Evolutionary conservation across 1,140 invertebrate species (phyloP).

Genomic region (Drosophila pachea): DNA sequence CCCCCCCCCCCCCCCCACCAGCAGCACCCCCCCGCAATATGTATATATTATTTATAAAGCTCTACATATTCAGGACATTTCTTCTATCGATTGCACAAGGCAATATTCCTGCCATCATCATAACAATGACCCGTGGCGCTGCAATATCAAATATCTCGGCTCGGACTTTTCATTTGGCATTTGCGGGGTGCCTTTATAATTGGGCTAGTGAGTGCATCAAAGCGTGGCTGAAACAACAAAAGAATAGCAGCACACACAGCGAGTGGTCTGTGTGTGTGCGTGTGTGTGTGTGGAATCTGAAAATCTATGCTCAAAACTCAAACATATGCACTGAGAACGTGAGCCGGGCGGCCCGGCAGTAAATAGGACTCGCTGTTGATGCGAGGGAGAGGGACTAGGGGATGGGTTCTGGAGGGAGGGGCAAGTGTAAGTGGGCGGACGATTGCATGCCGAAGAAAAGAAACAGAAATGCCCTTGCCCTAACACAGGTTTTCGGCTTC

Average conservation of each 20-base stretch:
- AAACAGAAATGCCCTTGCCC: slow-evolving; percentile 3
- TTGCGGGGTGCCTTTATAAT: slow-evolving; percentile 2
- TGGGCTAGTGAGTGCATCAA: slow-evolving; percentile 2
- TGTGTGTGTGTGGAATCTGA: neutral
- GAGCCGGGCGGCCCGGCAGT: neutral
- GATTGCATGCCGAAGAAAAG: slow-evolving; percentile 4
- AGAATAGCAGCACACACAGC: neutral
- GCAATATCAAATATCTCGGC: neutral
- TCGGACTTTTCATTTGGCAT: neutral
- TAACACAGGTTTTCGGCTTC: slow-evolving; percentile 28
- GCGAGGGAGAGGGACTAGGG: neutral
- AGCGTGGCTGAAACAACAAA: slow-evolving; percentile 13
- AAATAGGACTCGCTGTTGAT: slow-evolving; percentile 6
- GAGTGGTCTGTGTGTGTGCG: neutral
- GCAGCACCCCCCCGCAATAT: slow-evolving; percentile 40
- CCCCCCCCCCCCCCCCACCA: too few relatives aligned
- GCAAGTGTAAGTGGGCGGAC: neutral
- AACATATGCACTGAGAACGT: slow-evolving; percentile 37
- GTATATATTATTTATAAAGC: slow-evolving; percentile 64
- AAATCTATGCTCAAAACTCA: slow-evolving; percentile 21
- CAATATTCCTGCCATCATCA: neutral
- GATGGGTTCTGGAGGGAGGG: neutral
- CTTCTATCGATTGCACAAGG: slow-evolving; percentile 9
- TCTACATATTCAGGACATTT: slow-evolving; percentile 35
- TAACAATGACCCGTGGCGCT: neutral